Conservation (phyloP, 2,888 invertebrate species). For the Esperia sulphurella region DNA sequence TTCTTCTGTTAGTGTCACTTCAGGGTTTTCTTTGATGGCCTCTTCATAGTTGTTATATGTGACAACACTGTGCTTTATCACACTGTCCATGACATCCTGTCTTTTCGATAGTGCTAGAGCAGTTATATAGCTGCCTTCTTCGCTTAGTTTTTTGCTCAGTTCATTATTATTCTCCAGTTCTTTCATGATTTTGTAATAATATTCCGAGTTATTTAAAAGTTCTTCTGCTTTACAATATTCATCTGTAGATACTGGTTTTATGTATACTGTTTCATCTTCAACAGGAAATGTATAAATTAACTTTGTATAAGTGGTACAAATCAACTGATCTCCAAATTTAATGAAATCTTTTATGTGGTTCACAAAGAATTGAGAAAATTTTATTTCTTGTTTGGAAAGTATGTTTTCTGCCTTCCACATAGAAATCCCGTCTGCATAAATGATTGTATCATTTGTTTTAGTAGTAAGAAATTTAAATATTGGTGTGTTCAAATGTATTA, state of each 20-base stretch:
- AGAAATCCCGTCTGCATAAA: slow-evolving; percentile 55
- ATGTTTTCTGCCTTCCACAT: slow-evolving; percentile 54
- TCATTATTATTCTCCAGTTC: slow-evolving; percentile 43
- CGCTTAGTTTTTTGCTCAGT: slow-evolving; percentile 34
- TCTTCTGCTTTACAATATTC: slow-evolving; percentile 43
- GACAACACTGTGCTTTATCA: slow-evolving; percentile 32
- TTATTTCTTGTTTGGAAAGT: slow-evolving; percentile 30
- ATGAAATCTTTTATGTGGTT: slow-evolving; percentile 52
- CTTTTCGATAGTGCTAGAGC: slow-evolving; percentile 54
- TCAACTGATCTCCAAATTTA: slow-evolving; percentile 36
- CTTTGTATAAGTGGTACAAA: slow-evolving; percentile 56
- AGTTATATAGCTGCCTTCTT: slow-evolving; percentile 48
- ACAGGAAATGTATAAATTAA: slow-evolving; percentile 45
- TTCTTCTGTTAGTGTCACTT: slow-evolving; percentile 42
- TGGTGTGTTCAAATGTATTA: slow-evolving; percentile 52
- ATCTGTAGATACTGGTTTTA: slow-evolving; percentile 22
- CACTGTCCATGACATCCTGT: slow-evolving; percentile 47
- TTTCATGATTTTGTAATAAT: slow-evolving; percentile 39
- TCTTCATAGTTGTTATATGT: slow-evolving; percentile 54
- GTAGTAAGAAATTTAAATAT: slow-evolving; percentile 37
- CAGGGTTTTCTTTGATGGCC: slow-evolving; percentile 30
- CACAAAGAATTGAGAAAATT: slow-evolving; percentile 42
- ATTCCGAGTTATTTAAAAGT: slow-evolving; percentile 44
- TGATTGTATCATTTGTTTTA: slow-evolving; percentile 32
- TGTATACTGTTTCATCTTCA: slow-evolving; percentile 34